Percentiles rank a stretch among this genome's conserved stretches.
Conservation (phyloP, 2,888 invertebrate species). For the Rutpela maculata region DNA sequence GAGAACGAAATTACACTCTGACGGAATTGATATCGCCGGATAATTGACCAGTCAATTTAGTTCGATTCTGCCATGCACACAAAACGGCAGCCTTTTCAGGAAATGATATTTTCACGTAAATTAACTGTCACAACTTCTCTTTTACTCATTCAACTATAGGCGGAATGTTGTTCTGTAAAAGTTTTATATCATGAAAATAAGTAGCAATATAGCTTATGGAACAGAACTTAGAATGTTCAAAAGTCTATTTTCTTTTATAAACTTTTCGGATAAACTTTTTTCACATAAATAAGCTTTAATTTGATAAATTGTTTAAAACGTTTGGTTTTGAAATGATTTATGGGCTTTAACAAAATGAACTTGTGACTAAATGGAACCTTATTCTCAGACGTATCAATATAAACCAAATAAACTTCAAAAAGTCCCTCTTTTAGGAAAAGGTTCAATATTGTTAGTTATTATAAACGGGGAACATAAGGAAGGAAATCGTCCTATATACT, state of each 20-base stretch:
- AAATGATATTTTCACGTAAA: slow-evolving; percentile 25
- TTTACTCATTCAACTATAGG: slow-evolving; percentile 1
- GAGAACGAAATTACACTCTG: background rate
- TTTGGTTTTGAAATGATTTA: background rate
- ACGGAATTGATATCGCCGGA: slow-evolving; percentile 13
- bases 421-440: too few relatives aligned
- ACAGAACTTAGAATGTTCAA: slow-evolving; percentile 3
- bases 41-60: slow-evolving; percentile 22
- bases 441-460: too few relatives aligned
- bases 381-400: too few relatives aligned
- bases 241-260: slow-evolving; percentile 7
- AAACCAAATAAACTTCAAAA: too few relatives aligned
- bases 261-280: background rate
- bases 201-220: background rate
- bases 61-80: slow-evolving; percentile 1
- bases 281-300: background rate
- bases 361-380: too few relatives aligned
- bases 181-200: slow-evolving; percentile 15
- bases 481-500: too few relatives aligned
- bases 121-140: slow-evolving; percentile 17
- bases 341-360: background rate
- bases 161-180: background rate
- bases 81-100: background rate
- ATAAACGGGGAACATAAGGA: too few relatives aligned
- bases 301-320: background rate